Evolutionary conservation across 2,888 invertebrate species (phyloP).

Genomic region (Apodemia duryi): DNA sequence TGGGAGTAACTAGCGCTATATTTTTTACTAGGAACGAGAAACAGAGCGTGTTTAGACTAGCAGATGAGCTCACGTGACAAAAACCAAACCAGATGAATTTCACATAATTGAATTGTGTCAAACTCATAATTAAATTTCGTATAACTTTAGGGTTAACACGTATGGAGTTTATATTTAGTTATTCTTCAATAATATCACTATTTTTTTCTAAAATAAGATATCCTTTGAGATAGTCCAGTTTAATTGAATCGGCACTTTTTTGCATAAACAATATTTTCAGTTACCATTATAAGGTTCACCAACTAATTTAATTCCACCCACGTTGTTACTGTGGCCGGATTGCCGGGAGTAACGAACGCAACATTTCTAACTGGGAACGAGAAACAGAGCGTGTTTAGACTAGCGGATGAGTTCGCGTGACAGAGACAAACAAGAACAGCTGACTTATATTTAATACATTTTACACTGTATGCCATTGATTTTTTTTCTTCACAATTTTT

Average conservation of each 20-base stretch:
- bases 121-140: too few relatives aligned
- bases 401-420: conserved; percentile 6
- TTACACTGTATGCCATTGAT: neutral
- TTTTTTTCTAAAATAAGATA: too few relatives aligned
- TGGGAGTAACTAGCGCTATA: conserved; percentile 4
- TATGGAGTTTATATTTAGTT: too few relatives aligned
- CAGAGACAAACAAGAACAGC: neutral
- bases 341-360: conserved; percentile 6
- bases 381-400: conserved; percentile 7
- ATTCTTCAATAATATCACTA: too few relatives aligned
- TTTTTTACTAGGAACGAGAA: neutral
- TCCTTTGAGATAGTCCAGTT: too few relatives aligned
- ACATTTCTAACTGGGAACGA: conserved; percentile 5
- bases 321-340: conserved; percentile 1
- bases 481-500: neutral
- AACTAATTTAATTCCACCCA: neutral
- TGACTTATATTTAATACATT: neutral
- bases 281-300: neutral
- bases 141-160: too few relatives aligned
- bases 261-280: neutral
- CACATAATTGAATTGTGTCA: too few relatives aligned
- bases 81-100: neutral
- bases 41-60: conserved; percentile 10
- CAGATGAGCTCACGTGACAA: conserved; percentile 8
- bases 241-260: too few relatives aligned